Conservation (phyloP, 2,797 vertebrate genomes). For the Schizopygopsis pylzovi region DNA sequence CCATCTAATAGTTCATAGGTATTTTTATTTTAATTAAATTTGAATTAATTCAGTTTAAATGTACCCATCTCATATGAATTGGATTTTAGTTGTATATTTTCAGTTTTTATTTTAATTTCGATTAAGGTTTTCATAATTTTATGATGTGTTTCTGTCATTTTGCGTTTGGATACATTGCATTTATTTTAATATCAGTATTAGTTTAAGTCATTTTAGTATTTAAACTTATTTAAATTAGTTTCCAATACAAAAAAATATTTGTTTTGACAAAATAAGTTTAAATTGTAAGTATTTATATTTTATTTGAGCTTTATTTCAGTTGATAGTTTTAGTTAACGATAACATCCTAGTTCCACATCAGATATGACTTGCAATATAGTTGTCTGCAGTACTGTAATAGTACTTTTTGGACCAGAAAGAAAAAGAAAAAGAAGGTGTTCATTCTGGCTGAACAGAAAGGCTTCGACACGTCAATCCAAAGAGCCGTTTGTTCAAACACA, state of each 20-base stretch:
- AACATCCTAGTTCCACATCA: background rate
- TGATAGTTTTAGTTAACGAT: background rate
- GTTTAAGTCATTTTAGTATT: too few species aligned
- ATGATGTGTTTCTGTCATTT: background rate
- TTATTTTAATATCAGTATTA: background rate
- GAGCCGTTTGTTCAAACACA: conserved; percentile 7
- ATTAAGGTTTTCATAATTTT: background rate
- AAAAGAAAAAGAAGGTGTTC: background rate
- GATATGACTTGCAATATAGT: too few species aligned
- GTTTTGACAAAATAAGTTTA: background rate
- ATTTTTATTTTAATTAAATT: too few species aligned
- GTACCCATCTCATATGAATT: too few species aligned
- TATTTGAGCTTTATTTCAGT: background rate
- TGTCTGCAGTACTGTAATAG: background rate
- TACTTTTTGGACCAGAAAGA: background rate
- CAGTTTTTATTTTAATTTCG: background rate
- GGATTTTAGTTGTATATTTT: too few species aligned
- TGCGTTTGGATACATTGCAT: background rate
- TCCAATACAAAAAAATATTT: background rate
- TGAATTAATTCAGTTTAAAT: too few species aligned
- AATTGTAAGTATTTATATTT: background rate
- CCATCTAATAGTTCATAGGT: too few species aligned
- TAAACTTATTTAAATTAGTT: background rate
- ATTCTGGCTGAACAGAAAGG: background rate
- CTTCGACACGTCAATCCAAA: background rate